Base-by-base conservation (phyloP, 2,113 vertebrate genomes). In the Rattus rattus region DNA sequence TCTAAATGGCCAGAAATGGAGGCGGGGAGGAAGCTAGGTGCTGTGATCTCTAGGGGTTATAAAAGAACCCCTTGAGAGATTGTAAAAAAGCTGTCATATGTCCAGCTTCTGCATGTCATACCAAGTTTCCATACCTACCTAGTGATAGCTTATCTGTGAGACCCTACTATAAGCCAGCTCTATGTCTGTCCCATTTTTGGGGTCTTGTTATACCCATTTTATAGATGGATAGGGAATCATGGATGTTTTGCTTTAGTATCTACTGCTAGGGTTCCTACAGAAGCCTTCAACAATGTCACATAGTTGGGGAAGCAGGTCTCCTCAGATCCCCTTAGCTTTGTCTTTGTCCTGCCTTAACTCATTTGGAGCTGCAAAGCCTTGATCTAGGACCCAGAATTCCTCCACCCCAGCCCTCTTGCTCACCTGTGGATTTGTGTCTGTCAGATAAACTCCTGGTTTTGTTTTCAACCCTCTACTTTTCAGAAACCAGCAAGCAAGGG, bases 381-480 rank as follows among this genome's bases (percentile, higher is more conserved):
- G 16, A 2, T 17, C 26, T 16, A 5, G 47, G 88, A 92, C 33
- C 0, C 13, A 28, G 49, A 90, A 61, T 49, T 36, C 72, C 54
- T 92, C 43, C 56, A 47, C 19, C 17, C 5, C 10, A 7, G 67
- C 30, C 39, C 36, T 59, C 3, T 14, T 77, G 52, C 63, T 12
- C 7, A 59, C 70, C 26, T 76, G 20, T 17, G 13, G 1, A 16
- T 61, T 19, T 12, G 12, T 70, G 43, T 77, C 47, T 93, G 80
- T 75, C 65, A 56, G 24, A 80, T 86, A 88, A 24, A 67, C 65
- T 83, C 72, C 73, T 69, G 28, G 39, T 22, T 96, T 73, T 59
- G 84, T 69, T 84, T 63, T 77, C 65, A 80, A 30, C 79, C 49
- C 83, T 85, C 95, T 36, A 43, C 47, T 96, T 59, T 88, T 77